phyloP scores from a whole-genome alignment of 2,888 invertebrate species.

The Deilephila elpenor region DNA sequence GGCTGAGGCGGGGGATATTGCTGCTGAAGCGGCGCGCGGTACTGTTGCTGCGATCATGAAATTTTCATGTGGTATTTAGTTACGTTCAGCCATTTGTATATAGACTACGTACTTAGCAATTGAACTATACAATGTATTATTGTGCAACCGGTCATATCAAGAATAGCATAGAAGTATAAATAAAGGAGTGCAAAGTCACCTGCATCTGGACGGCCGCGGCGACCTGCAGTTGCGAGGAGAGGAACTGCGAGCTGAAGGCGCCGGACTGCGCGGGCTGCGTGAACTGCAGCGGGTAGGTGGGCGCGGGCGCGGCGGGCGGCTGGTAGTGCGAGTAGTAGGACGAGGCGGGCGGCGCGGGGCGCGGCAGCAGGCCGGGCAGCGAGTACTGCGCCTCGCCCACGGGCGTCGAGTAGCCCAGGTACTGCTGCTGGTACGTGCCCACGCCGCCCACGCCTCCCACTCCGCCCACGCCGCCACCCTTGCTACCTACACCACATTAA shows the following conservation, averaged over 20 bases:
- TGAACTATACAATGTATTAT: not conserved
- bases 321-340: conserved; percentile 82
- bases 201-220: conserved; percentile 82
- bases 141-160: not conserved
- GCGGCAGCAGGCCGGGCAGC: conserved; percentile 75
- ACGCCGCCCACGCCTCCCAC: conserved; percentile 77
- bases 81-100: too few relatives aligned
- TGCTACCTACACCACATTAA: conserved; percentile 57
- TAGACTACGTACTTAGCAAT: too few relatives aligned
- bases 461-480: conserved; percentile 71
- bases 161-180: not conserved
- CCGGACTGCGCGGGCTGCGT: conserved; percentile 85
- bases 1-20: conserved; percentile 75
- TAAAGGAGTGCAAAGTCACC: conserved; percentile 46
- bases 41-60: conserved; percentile 69
- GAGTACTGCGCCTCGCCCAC: conserved; percentile 78
- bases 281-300: conserved; percentile 86
- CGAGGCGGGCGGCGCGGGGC: conserved; percentile 77
- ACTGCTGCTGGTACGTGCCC: conserved; percentile 80
- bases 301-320: conserved; percentile 83
- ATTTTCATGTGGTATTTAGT: too few relatives aligned
- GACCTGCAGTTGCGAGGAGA: conserved; percentile 77
- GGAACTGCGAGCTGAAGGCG: conserved; percentile 78
- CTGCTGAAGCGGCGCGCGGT: conserved; percentile 77
- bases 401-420: conserved; percentile 77